Base-by-base conservation (phyloP, 2,797 vertebrate genomes). In the Microtus obscurus region DNA sequence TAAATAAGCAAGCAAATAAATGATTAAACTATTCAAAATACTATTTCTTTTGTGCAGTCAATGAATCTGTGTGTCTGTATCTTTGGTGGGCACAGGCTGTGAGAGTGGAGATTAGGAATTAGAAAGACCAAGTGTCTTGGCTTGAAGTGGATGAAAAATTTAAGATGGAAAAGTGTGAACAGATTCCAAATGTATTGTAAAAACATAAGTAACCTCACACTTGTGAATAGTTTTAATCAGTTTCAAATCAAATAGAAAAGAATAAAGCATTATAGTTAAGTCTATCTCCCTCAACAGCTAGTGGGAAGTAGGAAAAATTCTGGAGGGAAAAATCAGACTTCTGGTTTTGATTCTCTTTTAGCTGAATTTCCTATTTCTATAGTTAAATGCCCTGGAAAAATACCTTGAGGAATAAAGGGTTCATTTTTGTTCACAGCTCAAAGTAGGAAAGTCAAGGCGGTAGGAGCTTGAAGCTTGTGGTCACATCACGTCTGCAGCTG, bases 201-300 rank as follows among this genome's bases (percentile, higher is more conserved):
- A 92, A 23, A 37, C 27, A 27, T 14, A 53, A 53, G 19, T 79
- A 45, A 53, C 45, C 23, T 78, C 59, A 45, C 2, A 61, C 14
- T 85, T 94, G 8, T 71, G 89, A 93, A 92, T 96, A 61, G 10
- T 23, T 73, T 96, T 78, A 93, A 40, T 92, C 71, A 78, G 25
- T 78, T 81, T n/a, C 17, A 63, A 88, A 73, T 51, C 53, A 96
- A 40, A 43, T 19, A 87, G 63, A 91, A 63, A 63, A 78, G 69
- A 83, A 69, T 77, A 89, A 94, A 92, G 11, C 59, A 25, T 69
- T 87, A 37, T 71, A 29, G 92, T 59, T 69, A 85, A 83, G 51
- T 73, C 95, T 61, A 34, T 88, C 27, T 3, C n/a, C 79, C 12
- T 88, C 79, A 85, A 31, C 2, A 76, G 69, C 8, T 51, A 45